Conservation (phyloP, 2,113 vertebrate genomes). For the Scartelaos histophorus region DNA sequence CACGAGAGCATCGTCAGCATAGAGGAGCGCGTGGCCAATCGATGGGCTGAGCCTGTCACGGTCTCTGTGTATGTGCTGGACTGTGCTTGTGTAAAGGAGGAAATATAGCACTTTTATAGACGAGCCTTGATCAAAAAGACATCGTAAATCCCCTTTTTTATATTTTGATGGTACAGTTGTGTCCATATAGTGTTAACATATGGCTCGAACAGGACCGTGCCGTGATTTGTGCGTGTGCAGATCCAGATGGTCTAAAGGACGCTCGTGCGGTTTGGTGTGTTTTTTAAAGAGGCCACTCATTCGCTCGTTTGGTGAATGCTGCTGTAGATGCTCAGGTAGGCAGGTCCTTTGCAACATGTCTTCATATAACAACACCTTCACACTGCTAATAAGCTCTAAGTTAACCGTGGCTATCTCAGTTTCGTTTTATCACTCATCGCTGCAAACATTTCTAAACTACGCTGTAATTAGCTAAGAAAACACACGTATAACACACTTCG, state of each 20-base stretch:
- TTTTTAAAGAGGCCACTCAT: constrained; percentile 19
- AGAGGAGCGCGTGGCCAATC: constrained; percentile 61
- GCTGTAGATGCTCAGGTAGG: constrained; percentile 76
- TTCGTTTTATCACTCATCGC: constrained; percentile 34
- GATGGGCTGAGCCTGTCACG: constrained; percentile 59
- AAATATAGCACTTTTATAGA: constrained; percentile 55
- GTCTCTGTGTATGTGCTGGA: constrained; percentile 30
- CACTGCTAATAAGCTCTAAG: constrained; percentile 83
- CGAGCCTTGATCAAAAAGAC: constrained; percentile 57
- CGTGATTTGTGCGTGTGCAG: constrained; percentile 32
- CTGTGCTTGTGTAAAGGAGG: constrained; percentile 23
- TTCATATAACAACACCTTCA: constrained; percentile 71
- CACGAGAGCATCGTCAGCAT: constrained; percentile 79
- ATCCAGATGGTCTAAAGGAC: background rate
- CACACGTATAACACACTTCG: constrained; percentile 14
- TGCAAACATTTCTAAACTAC: constrained; percentile 56
- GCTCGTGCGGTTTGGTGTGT: no score
- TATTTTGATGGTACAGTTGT: constrained; percentile 58
- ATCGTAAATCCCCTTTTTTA: constrained; percentile 55
- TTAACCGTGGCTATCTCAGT: constrained; percentile 66
- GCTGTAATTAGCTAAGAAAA: background rate
- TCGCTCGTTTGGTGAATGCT: constrained; percentile 57
- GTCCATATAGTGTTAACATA: constrained; percentile 53
- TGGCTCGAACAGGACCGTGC: constrained; percentile 42
- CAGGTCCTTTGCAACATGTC: constrained; percentile 70